Percentiles rank a stretch among this genome's conserved stretches.
These are phyloP conservation scores for Reticulitermes lucifugus DNA, from an alignment of 2,888 invertebrate species.

Conservation along the genomic window DNA sequence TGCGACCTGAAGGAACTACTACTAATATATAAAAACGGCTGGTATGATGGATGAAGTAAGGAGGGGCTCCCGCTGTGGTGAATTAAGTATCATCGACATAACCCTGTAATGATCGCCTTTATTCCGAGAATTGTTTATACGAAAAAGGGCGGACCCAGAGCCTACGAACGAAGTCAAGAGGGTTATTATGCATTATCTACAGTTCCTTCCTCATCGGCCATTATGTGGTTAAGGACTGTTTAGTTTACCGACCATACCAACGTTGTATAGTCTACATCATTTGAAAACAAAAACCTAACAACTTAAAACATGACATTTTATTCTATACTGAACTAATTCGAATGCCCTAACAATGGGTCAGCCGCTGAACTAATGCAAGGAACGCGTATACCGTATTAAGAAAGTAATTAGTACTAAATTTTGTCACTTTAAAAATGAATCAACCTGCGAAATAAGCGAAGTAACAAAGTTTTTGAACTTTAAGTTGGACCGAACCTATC, in stretches of 20 bases:
- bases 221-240: background rate
- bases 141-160: background rate
- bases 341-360: too few species aligned
- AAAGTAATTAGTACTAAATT: too few species aligned
- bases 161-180: background rate
- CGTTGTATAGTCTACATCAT: background rate
- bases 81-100: background rate
- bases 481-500: too few species aligned
- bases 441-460: too few species aligned
- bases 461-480: too few species aligned
- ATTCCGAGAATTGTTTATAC: background rate
- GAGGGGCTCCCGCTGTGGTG: background rate
- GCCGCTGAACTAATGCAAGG: too few species aligned
- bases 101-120: background rate
- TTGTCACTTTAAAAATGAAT: too few species aligned
- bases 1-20: too few species aligned
- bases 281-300: background rate
- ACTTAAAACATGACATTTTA: too few species aligned
- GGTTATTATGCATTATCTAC: slow-evolving; percentile 8
- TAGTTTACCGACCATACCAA: background rate
- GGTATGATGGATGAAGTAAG: background rate
- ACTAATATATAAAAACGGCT: background rate
- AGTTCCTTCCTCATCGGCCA: background rate
- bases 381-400: too few species aligned
- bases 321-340: too few species aligned